Evolutionary conservation across 2,797 vertebrate genomes (phyloP).

Genomic region (Myotis myotis): DNA sequence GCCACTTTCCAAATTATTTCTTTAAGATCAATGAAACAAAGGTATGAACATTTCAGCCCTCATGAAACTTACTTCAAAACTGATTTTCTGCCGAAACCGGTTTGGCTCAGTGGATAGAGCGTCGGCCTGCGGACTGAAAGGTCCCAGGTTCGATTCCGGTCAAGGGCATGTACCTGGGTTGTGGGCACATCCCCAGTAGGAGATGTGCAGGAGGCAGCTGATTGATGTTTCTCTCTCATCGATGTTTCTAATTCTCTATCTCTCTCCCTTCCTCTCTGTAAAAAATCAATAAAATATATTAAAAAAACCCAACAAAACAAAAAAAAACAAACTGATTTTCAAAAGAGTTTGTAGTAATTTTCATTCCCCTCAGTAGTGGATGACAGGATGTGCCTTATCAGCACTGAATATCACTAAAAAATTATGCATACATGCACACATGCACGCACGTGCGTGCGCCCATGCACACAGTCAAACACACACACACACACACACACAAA

Average conservation of each 20-base stretch:
- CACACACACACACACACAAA: background rate
- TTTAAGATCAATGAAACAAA: background rate
- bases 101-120: too few species aligned
- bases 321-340: background rate
- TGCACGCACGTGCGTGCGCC: background rate
- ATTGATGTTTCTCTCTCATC: too few species aligned
- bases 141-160: too few species aligned
- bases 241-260: too few species aligned
- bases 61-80: background rate
- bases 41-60: background rate
- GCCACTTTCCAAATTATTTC: slow-evolving; percentile 24
- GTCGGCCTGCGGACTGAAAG: too few species aligned
- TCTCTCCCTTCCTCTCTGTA: too few species aligned
- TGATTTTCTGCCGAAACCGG: too few species aligned
- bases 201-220: too few species aligned
- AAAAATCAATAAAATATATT: too few species aligned
- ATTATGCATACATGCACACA: background rate
- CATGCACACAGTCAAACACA: background rate
- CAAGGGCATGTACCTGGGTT: too few species aligned
- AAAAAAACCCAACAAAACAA: too few species aligned
- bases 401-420: background rate
- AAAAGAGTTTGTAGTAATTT: background rate
- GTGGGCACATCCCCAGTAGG: too few species aligned
- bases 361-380: background rate
- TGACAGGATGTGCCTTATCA: background rate